phyloP scores from a whole-genome alignment of 2,888 invertebrate species.

The Leptinotarsa tumamoca region DNA sequence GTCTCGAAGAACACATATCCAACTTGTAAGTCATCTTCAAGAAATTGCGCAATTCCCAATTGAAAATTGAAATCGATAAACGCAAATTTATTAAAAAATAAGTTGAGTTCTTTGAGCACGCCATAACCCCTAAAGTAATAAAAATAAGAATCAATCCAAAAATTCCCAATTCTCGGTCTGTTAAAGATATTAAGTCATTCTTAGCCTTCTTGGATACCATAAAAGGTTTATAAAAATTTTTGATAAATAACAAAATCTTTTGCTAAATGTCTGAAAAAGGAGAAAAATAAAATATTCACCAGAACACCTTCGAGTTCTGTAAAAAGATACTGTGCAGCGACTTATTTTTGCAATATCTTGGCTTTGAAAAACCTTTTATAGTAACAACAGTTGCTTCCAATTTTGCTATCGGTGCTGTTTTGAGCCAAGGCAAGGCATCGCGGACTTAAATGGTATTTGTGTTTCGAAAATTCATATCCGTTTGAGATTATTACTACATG shows the following conservation, averaged over 20 bases:
- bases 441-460: too few relatives aligned
- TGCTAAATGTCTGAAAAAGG: neutral
- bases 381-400: neutral
- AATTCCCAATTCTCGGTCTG: neutral
- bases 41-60: neutral
- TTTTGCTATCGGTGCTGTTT: conserved; percentile 11
- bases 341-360: neutral
- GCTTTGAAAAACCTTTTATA: neutral
- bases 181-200: neutral
- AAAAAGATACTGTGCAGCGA: neutral
- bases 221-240: neutral
- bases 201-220: neutral
- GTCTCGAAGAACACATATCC: neutral
- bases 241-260: neutral
- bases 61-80: conserved; percentile 3
- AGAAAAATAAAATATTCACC: neutral
- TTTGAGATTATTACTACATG: too few relatives aligned
- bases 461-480: too few relatives aligned
- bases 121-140: neutral
- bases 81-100: neutral
- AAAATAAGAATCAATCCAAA: neutral
- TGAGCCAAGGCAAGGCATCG: neutral
- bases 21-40: neutral
- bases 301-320: neutral
- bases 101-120: neutral